Conservation (phyloP, 2,888 invertebrate genomes). For the Amblyjoppa proteus region DNA sequence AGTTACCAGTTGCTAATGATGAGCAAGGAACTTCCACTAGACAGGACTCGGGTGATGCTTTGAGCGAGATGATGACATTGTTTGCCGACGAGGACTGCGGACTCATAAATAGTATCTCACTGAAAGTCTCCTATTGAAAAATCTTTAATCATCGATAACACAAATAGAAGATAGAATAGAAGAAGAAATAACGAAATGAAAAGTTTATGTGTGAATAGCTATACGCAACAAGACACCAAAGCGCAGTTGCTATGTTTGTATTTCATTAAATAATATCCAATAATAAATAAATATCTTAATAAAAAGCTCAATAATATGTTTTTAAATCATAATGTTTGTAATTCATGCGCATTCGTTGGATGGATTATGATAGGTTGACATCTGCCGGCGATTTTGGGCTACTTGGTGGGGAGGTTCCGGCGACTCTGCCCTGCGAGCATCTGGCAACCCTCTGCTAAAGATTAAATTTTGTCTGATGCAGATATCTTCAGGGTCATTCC, state of each 20-base stretch:
- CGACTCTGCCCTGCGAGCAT: neutral
- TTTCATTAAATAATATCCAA: neutral
- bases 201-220: neutral
- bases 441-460: constrained; percentile 1
- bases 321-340: neutral
- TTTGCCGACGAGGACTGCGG: constrained; percentile 8
- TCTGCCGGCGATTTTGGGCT: constrained; percentile 32
- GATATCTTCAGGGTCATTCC: too few relatives aligned
- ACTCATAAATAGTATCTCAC: neutral
- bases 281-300: neutral
- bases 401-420: constrained; percentile 11
- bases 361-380: constrained; percentile 4
- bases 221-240: neutral
- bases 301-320: neutral
- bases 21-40: neutral
- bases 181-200: neutral
- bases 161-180: neutral
- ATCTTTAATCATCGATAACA: neutral
- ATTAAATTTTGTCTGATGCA: too few relatives aligned
- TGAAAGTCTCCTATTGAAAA: neutral
- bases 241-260: neutral
- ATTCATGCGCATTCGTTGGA: neutral
- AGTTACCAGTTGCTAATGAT: constrained; percentile 41
- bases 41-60: neutral
- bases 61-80: constrained; percentile 20